These are phyloP conservation scores for Drosophila murphyi DNA, from an alignment of 1,140 invertebrate genomes.

Conservation along the genomic window DNA sequence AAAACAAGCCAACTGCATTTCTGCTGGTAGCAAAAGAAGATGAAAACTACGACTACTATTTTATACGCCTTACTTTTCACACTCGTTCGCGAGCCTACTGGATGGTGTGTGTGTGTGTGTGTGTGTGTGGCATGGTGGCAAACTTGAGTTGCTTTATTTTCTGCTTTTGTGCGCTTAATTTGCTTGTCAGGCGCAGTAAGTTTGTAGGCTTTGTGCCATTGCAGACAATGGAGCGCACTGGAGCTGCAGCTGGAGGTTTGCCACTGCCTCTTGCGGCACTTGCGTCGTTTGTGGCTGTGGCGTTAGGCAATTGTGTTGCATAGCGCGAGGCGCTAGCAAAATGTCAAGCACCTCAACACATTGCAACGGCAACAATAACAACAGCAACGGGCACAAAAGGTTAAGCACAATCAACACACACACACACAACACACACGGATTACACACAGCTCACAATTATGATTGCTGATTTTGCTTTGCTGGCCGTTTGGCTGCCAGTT, in stretches of 20 bases:
- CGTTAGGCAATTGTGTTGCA: slow-evolving; percentile 60
- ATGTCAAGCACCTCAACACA: slow-evolving; percentile 76
- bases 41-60: slow-evolving; percentile 44
- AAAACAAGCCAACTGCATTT: slow-evolving; percentile 5
- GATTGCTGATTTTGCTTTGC: slow-evolving; percentile 29
- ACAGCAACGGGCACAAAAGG: slow-evolving; percentile 61
- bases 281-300: slow-evolving; percentile 16
- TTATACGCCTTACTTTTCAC: slow-evolving; percentile 29
- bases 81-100: background rate
- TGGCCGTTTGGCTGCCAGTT: slow-evolving; percentile 55
- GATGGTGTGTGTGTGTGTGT: too few species aligned
- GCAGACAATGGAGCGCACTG: slow-evolving; percentile 32
- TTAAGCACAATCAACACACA: slow-evolving; percentile 76
- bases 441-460: background rate
- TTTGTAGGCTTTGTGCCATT: slow-evolving; percentile 65
- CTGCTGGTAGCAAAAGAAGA: background rate
- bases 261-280: slow-evolving; percentile 5
- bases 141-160: slow-evolving; percentile 70
- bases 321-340: slow-evolving; percentile 69
- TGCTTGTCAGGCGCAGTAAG: slow-evolving; percentile 63
- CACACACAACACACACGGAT: slow-evolving; percentile 8
- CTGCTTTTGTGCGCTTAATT: slow-evolving; percentile 73
- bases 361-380: slow-evolving; percentile 17
- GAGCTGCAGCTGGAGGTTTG: slow-evolving; percentile 4
- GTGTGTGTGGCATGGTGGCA: background rate